Conservation (phyloP, 2,888 invertebrate species). For the Myopa testacea region DNA sequence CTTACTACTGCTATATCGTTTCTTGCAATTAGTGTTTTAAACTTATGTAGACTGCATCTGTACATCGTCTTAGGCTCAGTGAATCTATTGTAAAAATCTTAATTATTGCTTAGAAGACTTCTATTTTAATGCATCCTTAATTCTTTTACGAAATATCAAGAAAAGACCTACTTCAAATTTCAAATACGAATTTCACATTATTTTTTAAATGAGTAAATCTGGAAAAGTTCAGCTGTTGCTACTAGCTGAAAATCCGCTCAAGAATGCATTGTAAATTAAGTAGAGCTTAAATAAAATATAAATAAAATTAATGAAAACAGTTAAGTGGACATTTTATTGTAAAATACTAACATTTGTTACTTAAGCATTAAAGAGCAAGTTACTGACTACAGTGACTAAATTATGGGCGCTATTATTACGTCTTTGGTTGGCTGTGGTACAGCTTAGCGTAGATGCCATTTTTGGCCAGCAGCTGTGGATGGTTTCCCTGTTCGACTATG, state of each 20-base stretch:
- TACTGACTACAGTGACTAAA: neutral
- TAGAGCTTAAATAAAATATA: conserved; percentile 18
- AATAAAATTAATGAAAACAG: conserved; percentile 23
- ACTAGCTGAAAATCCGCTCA: conserved; percentile 12
- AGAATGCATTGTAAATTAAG: conserved; percentile 25
- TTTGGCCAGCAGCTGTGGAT: conserved; percentile 76
- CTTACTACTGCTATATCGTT: too few species aligned
- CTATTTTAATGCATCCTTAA: too few species aligned
- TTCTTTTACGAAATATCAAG: too few species aligned
- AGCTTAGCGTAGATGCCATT: conserved; percentile 76
- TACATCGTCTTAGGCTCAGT: too few species aligned
- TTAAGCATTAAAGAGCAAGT: neutral
- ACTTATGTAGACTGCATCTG: too few species aligned
- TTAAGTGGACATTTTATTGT: neutral
- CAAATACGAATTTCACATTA: neutral
- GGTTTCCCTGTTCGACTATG: conserved; percentile 82
- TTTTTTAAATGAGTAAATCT: neutral
- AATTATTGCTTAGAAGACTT: too few species aligned
- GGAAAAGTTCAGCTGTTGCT: neutral
- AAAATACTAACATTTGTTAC: neutral
- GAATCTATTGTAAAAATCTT: too few species aligned
- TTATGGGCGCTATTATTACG: conserved; percentile 29
- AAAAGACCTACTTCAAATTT: too few species aligned
- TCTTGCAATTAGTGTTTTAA: too few species aligned
- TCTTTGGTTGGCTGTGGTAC: conserved; percentile 72